These are phyloP conservation scores for Nemotelus pantherinus DNA, from an alignment of 2,888 invertebrate species.

Conservation along the genomic window DNA sequence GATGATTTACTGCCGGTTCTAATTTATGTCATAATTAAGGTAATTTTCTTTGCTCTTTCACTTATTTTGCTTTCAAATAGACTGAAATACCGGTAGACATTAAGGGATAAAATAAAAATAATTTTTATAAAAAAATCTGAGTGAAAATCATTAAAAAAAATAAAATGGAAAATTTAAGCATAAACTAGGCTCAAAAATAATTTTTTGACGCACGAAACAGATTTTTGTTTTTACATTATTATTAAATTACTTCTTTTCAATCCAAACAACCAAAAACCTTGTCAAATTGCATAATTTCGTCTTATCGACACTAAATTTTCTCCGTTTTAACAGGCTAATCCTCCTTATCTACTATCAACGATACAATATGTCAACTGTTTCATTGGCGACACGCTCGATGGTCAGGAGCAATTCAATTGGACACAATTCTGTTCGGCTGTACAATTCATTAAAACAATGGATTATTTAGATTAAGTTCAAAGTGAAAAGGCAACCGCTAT, in stretches of 20 bases:
- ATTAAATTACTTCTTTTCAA: not conserved
- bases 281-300: too few relatives aligned
- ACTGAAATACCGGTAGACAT: too few relatives aligned
- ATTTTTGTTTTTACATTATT: conserved; percentile 30
- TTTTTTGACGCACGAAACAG: too few relatives aligned
- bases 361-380: conserved; percentile 96
- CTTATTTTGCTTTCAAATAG: not conserved
- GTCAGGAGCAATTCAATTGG: conserved; percentile 98
- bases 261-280: not conserved
- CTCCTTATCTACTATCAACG: conserved; percentile 91
- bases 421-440: conserved; percentile 97
- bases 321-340: conserved; percentile 78
- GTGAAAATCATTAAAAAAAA: not conserved
- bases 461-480: conserved; percentile 56
- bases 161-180: not conserved
- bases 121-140: not conserved
- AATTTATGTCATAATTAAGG: conserved; percentile 95
- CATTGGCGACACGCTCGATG: conserved; percentile 82
- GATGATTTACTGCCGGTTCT: conserved; percentile 97
- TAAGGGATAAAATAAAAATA: not conserved
- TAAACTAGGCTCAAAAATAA: too few relatives aligned
- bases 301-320: too few relatives aligned
- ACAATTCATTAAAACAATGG: conserved; percentile 97
- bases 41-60: conserved; percentile 59
- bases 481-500: not conserved